Evolutionary conservation across 2,888 invertebrate species (phyloP).

Genomic region (Drosophila kuntzei): DNA sequence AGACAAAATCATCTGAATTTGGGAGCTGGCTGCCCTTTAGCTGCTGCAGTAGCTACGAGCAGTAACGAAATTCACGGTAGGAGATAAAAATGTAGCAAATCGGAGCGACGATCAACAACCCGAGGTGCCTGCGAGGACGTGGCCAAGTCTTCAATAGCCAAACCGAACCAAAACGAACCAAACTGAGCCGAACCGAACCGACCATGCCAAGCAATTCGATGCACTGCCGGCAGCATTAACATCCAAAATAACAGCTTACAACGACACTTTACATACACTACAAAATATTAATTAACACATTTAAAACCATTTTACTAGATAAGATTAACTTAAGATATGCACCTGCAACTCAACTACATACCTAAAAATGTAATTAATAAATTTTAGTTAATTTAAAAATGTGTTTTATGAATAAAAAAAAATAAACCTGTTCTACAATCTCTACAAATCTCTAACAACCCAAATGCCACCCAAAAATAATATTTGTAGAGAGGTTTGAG

Average conservation of each 20-base stretch:
- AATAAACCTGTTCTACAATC: too few species aligned
- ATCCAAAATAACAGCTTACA: background rate
- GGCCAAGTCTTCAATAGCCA: conserved; percentile 26
- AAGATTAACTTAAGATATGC: too few species aligned
- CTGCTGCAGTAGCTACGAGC: conserved; percentile 76
- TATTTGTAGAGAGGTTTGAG: too few species aligned
- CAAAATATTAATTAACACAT: background rate
- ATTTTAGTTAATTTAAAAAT: too few species aligned
- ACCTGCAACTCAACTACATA: too few species aligned
- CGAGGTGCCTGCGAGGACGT: conserved; percentile 62
- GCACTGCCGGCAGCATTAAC: conserved; percentile 46
- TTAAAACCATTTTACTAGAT: background rate
- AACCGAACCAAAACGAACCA: conserved; percentile 31
- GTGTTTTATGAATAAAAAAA: too few species aligned
- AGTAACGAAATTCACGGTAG: conserved; percentile 82
- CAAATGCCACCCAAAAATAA: too few species aligned
- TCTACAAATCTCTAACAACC: too few species aligned
- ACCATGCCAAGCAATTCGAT: conserved; percentile 61
- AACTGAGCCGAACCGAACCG: conserved; percentile 7
- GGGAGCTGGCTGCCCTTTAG: conserved; percentile 61
- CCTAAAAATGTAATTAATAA: too few species aligned
- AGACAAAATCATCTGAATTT: conserved; percentile 17
- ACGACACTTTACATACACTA: conserved; percentile 7
- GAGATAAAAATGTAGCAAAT: conserved; percentile 80
- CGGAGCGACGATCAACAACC: conserved; percentile 80